These are phyloP conservation scores for Babyrousa celebensis DNA, from an alignment of 2,797 vertebrate species.

Conservation along the genomic window DNA sequence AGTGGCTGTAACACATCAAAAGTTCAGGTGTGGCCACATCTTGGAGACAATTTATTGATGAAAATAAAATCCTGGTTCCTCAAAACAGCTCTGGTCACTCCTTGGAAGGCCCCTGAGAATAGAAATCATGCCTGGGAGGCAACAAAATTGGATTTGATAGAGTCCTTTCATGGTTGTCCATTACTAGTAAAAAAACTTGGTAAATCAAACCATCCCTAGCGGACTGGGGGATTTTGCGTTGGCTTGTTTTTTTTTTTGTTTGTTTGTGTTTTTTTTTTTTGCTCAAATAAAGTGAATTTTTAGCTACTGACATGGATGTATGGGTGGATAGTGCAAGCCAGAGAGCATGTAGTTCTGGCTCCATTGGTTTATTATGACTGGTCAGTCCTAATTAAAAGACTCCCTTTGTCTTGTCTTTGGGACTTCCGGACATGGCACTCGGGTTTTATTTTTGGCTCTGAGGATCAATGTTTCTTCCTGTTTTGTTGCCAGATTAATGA, in stretches of 20 bases:
- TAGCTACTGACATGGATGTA: constrained; percentile 88
- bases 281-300: constrained; percentile 90
- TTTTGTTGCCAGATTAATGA: constrained; percentile 74
- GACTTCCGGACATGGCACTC: constrained; percentile 88
- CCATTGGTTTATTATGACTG: constrained; percentile 86
- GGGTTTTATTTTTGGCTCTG: constrained; percentile 86
- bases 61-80: constrained; percentile 52
- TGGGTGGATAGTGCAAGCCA: constrained; percentile 91
- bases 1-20: background rate
- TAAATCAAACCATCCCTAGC: background rate
- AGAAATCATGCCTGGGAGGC: background rate
- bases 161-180: background rate
- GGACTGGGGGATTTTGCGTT: constrained; percentile 31
- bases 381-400: constrained; percentile 92
- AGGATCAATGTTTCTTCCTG: constrained; percentile 77
- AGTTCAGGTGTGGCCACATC: constrained; percentile 28
- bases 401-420: constrained; percentile 90
- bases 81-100: background rate
- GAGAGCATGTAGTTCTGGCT: constrained; percentile 91
- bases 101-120: background rate
- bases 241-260: background rate
- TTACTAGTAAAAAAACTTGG: constrained; percentile 22
- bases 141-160: background rate
- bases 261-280: background rate
- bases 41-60: constrained; percentile 13